Evolutionary conservation across 92 coral and sea anemone genomes (phyloP), one percentile per base, ranked within the genome.

Genomic region (Umimayanthus kanabou): DNA sequence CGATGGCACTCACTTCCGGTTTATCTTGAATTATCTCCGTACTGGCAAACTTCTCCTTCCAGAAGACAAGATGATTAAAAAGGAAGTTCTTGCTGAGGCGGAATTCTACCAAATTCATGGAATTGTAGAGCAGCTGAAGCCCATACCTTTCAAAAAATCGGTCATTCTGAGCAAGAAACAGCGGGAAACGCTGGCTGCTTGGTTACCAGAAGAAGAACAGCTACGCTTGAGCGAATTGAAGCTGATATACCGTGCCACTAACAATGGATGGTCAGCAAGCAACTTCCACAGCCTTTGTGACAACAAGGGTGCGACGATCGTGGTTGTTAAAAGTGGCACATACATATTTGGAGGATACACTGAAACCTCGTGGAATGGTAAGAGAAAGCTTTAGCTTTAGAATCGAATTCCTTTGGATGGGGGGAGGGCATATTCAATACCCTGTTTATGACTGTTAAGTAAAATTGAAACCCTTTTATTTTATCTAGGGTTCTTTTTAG

Each of bases 1-100:
- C n/a, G 95, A 90, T 85, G 95, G 95, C 76, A 90, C 92, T 72
- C 90, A 87, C 83, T 92, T 92, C 87, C 93, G 95, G 72, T 94
- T 85, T 85, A 94, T 94, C 73, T 81, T 94, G 88, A 94, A 94
- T 61, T 94, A 92, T 85, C 87, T 92, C 57, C 90, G 97, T 39
- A 92, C 92, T 2, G 95, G 93, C 42, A 33, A 33, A 33, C 37
- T 33, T 33, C 37, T 33, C 37, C 37, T 33, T 33, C 37, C 37
- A 33, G 37, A 70, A 86, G 94, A 92, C 61, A 77, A 85, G 23
- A 7, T 88, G 3, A 71, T 91, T 29, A 85, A 84, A 10, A 85
- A 87, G 65, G 94, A 94, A 67, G 84, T 94, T 23, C 81, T 94
- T 5, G 88, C 64, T 91, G 37, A 33, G 37, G 37, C 37, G 37